Evolutionary conservation across 1,140 invertebrate genomes (phyloP), one percentile per base, ranked within the genome.

Genomic region (Drosophila subobscura): DNA sequence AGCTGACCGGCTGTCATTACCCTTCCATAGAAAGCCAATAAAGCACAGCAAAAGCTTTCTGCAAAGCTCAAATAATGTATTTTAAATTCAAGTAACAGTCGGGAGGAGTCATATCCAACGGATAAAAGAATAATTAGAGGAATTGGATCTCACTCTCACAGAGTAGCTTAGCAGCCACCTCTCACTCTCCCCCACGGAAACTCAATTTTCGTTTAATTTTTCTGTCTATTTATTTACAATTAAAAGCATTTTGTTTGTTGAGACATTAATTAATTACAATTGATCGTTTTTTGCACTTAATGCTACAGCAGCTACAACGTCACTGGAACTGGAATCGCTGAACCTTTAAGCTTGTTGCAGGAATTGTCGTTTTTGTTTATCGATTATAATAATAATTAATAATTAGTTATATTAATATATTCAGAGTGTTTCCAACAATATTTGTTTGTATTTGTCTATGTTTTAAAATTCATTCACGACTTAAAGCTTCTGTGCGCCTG

Each of bases 181-280:
- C 6, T 10, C 5, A 27, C 33, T 22, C 3, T 46, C 3, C 4
- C 6, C 27, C 3, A 29, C 2, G 37, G 4, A 7, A 1, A 8
- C 44, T 29, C n/a, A 3, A 46, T 22, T 41, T 27, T 6, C 3
- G 29, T 37, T 20, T 12, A 41, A 77, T 53, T 64, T 57, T 42
- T 42, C 70, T 70, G 46, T 74, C 59, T 25, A 66, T 76, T 88
- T 88, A 88, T 88, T 81, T 88, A 88, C 83, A 88, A 88, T 88
- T 88, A 88, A 88, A 88, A 88, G 78, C 83, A 83, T 88, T 83
- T 83, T 67, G 50, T 68, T 83, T 67, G 52, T 68, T 71, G 63
- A 79, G 72, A 77, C 65, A 86, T 86, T 68, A 73, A 85, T 37
- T 12, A 37, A 70, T 72, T 86, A 86, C 66, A 72, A 65, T 81